Base-by-base conservation (phyloP, 2,113 vertebrate species). In the Empidonax alnorum region DNA sequence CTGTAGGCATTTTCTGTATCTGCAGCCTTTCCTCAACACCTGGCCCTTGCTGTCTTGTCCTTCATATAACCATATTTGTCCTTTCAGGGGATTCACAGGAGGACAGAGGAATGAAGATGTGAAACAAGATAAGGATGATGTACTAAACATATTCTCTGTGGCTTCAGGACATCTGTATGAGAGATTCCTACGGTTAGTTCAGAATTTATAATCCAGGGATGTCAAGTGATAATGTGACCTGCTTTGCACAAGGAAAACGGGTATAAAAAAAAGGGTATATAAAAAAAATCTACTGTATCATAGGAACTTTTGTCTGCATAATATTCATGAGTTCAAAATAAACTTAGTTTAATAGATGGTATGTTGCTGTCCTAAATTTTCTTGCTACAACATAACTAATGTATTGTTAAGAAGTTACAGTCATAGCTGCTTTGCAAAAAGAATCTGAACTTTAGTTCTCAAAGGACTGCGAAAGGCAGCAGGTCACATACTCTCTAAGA, bases 71-170 rank as follows among this genome's bases (percentile, higher is more conserved):
- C 7, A 33, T 5, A 1, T 78, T 63, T 67, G 44, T 86, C 65
- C 37, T 95, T 96, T 68, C 97, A 99, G 99, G 97, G 98, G 99
- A 24, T 99, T 99, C 93, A 98, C 99, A 1, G 99, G 99, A 49
- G 98, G 98, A 72, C 98, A 97, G 53, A 99, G 98, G 96, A 96
- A 97, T 16, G 99, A 99, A 81, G 99, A 99, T 63, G 92, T 97
- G 33, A 99, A 99, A 95, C 98, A 98, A 89, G 99, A 99, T 53
- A 99, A 99, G 89, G 99, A 99, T 12, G 98, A 99, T 59, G 98
- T 99, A 37, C 98, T 99, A 94, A 99, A 99, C 95, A 99, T 99
- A 89, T 99, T 99, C 98, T 99, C 99, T 0, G 98, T 99, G 97
- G 99, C 99, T 52, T 99, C 99, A 16, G 99, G 99, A 90, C 99